Conservation (phyloP, 2,888 invertebrate species). For the Idaea dimidiata region DNA sequence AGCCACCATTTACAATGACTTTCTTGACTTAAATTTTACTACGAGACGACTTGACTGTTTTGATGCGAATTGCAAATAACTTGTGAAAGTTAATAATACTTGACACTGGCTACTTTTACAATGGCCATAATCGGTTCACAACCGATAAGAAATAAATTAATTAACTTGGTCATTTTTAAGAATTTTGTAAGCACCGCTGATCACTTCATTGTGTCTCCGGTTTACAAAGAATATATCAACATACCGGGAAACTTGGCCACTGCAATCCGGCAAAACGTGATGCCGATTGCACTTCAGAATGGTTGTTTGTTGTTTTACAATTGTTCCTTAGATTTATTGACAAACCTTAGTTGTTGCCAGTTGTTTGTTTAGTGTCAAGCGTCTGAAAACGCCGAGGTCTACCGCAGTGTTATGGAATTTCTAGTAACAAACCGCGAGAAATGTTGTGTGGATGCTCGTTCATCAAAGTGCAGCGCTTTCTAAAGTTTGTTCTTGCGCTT, state of each 20-base stretch:
- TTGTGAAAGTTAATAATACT: no score
- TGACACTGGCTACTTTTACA: no score
- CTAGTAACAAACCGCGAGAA: not conserved
- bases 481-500: not conserved
- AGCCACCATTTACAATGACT: no score
- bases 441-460: not conserved
- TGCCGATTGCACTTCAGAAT: constrained; percentile 25
- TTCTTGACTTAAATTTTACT: no score
- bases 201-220: no score
- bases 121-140: no score
- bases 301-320: constrained; percentile 25
- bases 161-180: no score
- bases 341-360: constrained; percentile 2
- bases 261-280: constrained; percentile 24
- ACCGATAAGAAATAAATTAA: no score
- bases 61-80: no score
- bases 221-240: constrained; percentile 22
- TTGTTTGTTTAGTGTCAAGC: constrained; percentile 7
- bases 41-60: no score
- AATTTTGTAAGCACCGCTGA: no score
- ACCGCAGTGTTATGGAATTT: not conserved
- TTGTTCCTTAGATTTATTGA: constrained; percentile 19
- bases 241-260: constrained; percentile 16
- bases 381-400: not conserved
- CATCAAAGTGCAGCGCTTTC: not conserved